phyloP scores from a whole-genome alignment of 2,113 vertebrate species.

The Excalfactoria chinensis region DNA sequence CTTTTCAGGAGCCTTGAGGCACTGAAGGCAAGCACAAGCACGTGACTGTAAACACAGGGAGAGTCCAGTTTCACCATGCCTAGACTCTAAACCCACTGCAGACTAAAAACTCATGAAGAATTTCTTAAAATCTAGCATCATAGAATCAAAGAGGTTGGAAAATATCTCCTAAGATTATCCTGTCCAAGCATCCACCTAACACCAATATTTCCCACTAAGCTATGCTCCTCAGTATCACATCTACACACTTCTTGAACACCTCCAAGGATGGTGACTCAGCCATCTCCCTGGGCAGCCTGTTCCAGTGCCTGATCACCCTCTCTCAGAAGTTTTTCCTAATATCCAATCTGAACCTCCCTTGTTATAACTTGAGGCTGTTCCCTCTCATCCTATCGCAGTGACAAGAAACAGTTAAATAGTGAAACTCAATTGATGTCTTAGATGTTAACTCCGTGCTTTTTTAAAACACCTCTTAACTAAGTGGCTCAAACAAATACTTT shows the following conservation, averaged over 20 bases:
- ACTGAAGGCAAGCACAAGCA: neutral
- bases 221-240: too few relatives aligned
- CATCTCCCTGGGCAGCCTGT: too few relatives aligned
- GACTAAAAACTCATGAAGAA: neutral
- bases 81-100: neutral
- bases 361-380: too few relatives aligned
- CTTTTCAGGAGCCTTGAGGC: neutral
- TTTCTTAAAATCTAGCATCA: neutral
- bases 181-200: too few relatives aligned
- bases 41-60: neutral
- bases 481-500: neutral
- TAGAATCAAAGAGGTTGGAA: neutral
- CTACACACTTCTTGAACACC: too few relatives aligned
- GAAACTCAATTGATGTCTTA: neutral
- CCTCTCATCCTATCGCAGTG: neutral
- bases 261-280: too few relatives aligned
- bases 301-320: too few relatives aligned
- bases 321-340: too few relatives aligned
- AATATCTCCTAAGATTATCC: too few relatives aligned
- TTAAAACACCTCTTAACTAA: slow-evolving; percentile 8
- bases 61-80: neutral
- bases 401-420: slow-evolving; percentile 16
- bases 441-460: neutral
- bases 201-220: too few relatives aligned
- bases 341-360: too few relatives aligned